Percentiles rank a stretch among this genome's conserved stretches.
Conservation (phyloP, 2,113 vertebrate species). For the Meles meles region DNA sequence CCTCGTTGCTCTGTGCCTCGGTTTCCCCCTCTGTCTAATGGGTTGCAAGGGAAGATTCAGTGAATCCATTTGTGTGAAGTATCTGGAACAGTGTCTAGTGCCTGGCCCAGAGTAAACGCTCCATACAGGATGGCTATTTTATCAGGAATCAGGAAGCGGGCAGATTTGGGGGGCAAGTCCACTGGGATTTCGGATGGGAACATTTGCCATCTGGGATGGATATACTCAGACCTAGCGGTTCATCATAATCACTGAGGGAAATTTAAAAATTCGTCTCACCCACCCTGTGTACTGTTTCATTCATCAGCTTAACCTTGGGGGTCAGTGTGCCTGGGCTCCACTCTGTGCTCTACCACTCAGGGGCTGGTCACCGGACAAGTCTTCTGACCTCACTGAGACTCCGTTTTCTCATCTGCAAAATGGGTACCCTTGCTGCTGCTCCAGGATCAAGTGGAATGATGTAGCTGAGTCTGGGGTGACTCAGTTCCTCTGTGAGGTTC, state of each 20-base stretch:
- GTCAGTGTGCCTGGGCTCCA: not conserved
- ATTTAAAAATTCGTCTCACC: not conserved
- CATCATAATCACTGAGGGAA: not conserved
- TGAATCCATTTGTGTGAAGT: accelerated
- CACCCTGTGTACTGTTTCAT: not conserved
- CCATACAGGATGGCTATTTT: accelerated
- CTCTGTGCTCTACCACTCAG: not conserved
- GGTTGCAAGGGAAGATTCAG: not conserved
- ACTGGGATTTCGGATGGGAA: not conserved
- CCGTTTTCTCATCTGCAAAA: not conserved
- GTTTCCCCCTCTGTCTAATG: not conserved
- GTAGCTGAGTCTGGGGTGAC: not conserved
- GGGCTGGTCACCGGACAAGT: not conserved
- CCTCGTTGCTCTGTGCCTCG: not conserved
- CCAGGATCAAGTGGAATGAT: not conserved
- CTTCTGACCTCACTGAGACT: not conserved
- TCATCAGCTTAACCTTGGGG: not conserved
- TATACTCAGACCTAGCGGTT: not conserved
- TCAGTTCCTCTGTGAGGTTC: not conserved
- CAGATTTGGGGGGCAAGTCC: not conserved
- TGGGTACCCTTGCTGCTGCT: not conserved
- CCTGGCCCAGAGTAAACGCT: not conserved
- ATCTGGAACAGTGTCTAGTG: not conserved
- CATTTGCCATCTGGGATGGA: not conserved
- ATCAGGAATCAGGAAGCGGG: not conserved